Base-by-base conservation (phyloP, 2,797 vertebrate genomes). In the Buceros bicornis region DNA sequence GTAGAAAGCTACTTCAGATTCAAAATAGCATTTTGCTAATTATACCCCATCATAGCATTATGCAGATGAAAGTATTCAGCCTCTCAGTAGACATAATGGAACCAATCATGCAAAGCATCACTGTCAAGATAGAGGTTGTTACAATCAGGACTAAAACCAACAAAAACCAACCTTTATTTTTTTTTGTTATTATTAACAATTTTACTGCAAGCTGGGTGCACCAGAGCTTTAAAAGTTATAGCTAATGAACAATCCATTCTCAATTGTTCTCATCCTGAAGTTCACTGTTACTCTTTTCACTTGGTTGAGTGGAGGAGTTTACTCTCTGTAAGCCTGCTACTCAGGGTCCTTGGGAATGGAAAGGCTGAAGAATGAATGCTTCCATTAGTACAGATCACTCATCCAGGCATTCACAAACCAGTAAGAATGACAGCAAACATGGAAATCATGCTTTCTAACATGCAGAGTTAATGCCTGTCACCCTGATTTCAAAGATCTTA, bases 11-110 rank as follows among this genome's bases (percentile, higher is more conserved):
- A 84, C 74, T 90, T 82, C 73, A 91, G 58, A 80, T 62, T 91
- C 79, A 95, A 91, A 92, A 88, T 77, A 89, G 24, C 57, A 76
- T 66, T 95, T 91, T 96, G 62, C 64, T 96, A 90, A 95, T 95
- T 95, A 95, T 87, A 62, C 21, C 87, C 26, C 61, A 87, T 91
- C 90, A 79, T 54, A 92, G 57, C 13, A 90, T 90, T 93, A 93
- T 88, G 82, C 83, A 94, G 78, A 86, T 93, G 51, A 88, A 87
- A 96, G 87, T 67, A 89, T 95, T 94, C 86, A 91, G 69, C 66
- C 58, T 90, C 74, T 86, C 47, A 86, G 72, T 80, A 86, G 79
- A 73, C 61, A 93, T 93, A 95, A 94, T 93, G 83, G 81, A 94
- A 95, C 61, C 79, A 95, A 90, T 95, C 93, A 95, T 84, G 83